Conservation (phyloP, 2,797 vertebrate genomes). For the Mormyrops attenuatus region DNA sequence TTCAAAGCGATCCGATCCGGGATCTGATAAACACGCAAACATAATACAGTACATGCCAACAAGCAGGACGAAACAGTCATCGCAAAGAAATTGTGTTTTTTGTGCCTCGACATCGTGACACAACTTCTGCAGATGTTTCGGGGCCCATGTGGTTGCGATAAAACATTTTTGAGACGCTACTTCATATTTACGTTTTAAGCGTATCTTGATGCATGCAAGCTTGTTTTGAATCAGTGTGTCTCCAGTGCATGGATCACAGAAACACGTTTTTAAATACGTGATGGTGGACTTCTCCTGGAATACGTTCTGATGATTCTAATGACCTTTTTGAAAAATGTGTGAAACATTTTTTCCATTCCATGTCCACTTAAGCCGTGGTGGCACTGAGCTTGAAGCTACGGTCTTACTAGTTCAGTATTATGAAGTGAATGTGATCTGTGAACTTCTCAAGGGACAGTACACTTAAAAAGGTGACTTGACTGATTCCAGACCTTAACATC, state of each 20-base stretch:
- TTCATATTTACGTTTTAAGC: not conserved
- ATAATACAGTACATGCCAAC: conserved; percentile 40
- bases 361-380: not conserved
- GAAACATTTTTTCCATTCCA: not conserved
- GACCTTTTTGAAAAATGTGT: not conserved
- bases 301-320: not conserved
- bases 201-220: not conserved
- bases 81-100: conserved; percentile 51
- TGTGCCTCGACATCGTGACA: conserved; percentile 40
- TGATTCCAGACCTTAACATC: not conserved
- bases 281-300: not conserved
- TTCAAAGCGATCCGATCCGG: conserved; percentile 8
- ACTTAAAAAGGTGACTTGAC: not conserved
- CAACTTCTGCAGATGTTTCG: conserved; percentile 23
- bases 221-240: not conserved
- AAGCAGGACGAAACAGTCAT: conserved; percentile 40
- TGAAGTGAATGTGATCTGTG: not conserved
- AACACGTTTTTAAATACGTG: not conserved
- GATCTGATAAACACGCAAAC: not conserved
- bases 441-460: not conserved
- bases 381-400: not conserved
- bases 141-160: not conserved
- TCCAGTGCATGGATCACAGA: not conserved
- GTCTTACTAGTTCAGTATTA: not conserved
- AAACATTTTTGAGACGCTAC: not conserved